Evolutionary conservation across 2,888 invertebrate species (phyloP), one percentile per base, ranked within the genome.

Genomic region (Fragum whitleyi): DNA sequence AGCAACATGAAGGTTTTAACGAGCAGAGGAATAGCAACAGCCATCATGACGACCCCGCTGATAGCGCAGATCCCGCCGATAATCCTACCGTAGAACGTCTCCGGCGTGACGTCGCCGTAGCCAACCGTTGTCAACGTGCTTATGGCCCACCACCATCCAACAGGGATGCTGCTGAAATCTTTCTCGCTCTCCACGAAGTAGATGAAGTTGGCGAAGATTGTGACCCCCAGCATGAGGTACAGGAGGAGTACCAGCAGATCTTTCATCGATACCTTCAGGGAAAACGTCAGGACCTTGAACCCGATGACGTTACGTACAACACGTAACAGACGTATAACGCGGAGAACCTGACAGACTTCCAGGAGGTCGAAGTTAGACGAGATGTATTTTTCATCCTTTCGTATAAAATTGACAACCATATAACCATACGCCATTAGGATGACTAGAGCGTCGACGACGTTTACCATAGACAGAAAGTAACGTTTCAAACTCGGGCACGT

Each of bases 61-160:
- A 88, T 53, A 2, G 88, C 86, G 39, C 88, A 88, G 0, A 86
- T 9, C 2, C 79, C 85, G 11, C 86, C 87, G 28, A 86, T 77
- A 9, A 83, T 14, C 47, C 82, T 78, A 14, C 88, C 88, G 29
- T 79, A 77, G 2, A 83, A 57, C 21, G 88, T 81, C n/a, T 74
- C 76, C 0, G 88, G 88, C 14, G 75, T 68, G 19, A 88, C 74
- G 67, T 88, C 88, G 14, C 88, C 88, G 67, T 88, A 88, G 0
- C 88, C 88, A 11, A 87, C 86, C 2, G 88, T 88, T 26, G 88
- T 88, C 68, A 88, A 73, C 28, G 88, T 88, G 39, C 77, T 85
- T 23, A 87, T 70, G 0, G 86, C 86, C 85, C 87, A 86, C 86
- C 87, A 88, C 86, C 86, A 87, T 1, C 85, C 85, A 6, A 85